These are phyloP conservation scores for Pampus argenteus DNA, from an alignment of 2,797 vertebrate genomes.

Conservation along the genomic window DNA sequence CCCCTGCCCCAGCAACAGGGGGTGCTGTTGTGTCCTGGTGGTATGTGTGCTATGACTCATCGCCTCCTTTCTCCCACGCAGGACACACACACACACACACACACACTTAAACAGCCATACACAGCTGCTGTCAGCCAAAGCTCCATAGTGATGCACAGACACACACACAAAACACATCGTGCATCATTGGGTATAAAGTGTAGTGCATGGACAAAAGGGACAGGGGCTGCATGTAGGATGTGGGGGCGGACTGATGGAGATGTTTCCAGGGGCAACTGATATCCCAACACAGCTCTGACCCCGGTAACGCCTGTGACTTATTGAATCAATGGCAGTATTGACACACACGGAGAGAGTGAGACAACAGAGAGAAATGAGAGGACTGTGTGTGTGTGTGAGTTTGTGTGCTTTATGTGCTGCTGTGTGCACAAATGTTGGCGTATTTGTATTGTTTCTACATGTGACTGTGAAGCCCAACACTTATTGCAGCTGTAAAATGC, in stretches of 20 bases:
- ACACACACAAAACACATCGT: conserved; percentile 54
- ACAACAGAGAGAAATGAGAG: conserved; percentile 49
- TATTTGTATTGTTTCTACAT: conserved; percentile 11
- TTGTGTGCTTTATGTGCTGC: background rate
- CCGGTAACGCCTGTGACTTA: conserved; percentile 57
- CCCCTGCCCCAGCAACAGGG: conserved; percentile 85
- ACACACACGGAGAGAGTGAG: conserved; percentile 72
- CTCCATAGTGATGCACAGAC: conserved; percentile 46
- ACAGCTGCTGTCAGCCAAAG: conserved; percentile 40
- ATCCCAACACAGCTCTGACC: conserved; percentile 81
- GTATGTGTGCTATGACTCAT: conserved; percentile 86
- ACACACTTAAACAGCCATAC: conserved; percentile 26
- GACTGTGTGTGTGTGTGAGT: conserved; percentile 27
- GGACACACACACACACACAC: conserved; percentile 55
- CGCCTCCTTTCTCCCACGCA: conserved; percentile 77
- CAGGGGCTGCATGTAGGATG: conserved; percentile 57
- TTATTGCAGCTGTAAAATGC: background rate
- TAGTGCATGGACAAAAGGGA: conserved; percentile 68
- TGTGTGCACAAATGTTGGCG: conserved; percentile 16
- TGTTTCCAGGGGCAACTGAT: conserved; percentile 78
- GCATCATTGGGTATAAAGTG: conserved; percentile 44
- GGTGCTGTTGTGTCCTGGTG: conserved; percentile 85
- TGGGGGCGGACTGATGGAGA: conserved; percentile 69
- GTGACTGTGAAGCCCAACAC: background rate
- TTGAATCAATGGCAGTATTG: conserved; percentile 81